These are phyloP conservation scores for Himalopsyche tibetana DNA, from an alignment of 2,888 invertebrate species.

Conservation along the genomic window DNA sequence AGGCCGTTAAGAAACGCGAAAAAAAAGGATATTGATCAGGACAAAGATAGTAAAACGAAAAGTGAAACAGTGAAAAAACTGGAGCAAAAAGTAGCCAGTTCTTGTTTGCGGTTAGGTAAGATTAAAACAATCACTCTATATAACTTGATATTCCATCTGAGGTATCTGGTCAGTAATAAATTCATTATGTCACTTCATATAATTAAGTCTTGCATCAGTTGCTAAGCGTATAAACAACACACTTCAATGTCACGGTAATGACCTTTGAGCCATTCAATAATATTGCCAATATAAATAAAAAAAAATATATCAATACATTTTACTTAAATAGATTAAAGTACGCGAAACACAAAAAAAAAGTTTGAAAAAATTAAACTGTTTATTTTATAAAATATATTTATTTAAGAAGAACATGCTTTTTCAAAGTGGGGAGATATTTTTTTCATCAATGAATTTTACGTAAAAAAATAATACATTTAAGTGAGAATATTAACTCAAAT, in stretches of 20 bases:
- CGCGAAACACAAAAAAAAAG: too few relatives aligned
- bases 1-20: neutral
- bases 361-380: too few relatives aligned
- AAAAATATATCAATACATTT: too few relatives aligned
- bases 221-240: neutral
- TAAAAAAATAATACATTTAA: too few relatives aligned
- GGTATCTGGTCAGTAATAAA: neutral
- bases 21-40: neutral
- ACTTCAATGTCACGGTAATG: neutral
- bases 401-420: too few relatives aligned
- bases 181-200: neutral
- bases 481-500: too few relatives aligned
- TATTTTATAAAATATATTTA: too few relatives aligned
- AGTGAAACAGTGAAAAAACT: slow-evolving; percentile 3
- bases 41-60: neutral
- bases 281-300: neutral
- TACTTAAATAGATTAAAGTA: too few relatives aligned
- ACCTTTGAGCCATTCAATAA: neutral
- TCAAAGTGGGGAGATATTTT: too few relatives aligned
- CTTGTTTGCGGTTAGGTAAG: neutral
- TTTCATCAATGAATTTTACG: too few relatives aligned
- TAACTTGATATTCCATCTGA: neutral
- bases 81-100: neutral
- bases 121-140: neutral
- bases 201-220: neutral